phyloP scores from a whole-genome alignment of 2,113 vertebrate genomes.

The Lonchura striata region DNA sequence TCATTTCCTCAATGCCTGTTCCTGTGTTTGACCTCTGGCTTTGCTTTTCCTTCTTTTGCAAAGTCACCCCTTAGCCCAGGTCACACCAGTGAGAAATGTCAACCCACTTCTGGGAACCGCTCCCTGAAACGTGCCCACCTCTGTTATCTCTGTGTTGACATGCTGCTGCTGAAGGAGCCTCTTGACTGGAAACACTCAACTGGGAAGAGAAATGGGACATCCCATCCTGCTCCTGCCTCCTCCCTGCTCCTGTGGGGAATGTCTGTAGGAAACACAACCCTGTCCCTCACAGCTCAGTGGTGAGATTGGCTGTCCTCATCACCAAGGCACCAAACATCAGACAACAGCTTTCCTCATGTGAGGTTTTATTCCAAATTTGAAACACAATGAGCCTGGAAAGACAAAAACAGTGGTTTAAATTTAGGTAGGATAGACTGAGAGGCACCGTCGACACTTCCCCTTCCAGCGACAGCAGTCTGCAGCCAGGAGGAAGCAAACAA shows the following conservation, averaged over 20 bases:
- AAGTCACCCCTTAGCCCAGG: neutral
- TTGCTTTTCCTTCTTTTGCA: neutral
- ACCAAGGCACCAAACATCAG: neutral
- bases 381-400: neutral
- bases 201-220: neutral
- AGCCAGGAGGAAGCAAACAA: neutral
- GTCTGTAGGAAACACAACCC: neutral
- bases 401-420: slow-evolving; percentile 13
- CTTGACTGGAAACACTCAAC: slow-evolving; percentile 45
- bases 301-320: neutral
- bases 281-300: rapidly evolving
- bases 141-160: neutral
- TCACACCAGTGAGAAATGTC: neutral
- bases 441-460: neutral
- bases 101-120: neutral
- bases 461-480: neutral
- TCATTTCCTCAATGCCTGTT: slow-evolving; percentile 32
- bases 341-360: neutral
- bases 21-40: slow-evolving; percentile 42
- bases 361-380: neutral
- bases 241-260: neutral
- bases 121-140: neutral
- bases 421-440: slow-evolving; percentile 44
- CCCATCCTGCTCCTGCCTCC: neutral
- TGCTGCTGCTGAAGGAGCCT: neutral